Evolutionary conservation across 2,113 vertebrate genomes (phyloP).

Genomic region (Cebus imitator): DNA sequence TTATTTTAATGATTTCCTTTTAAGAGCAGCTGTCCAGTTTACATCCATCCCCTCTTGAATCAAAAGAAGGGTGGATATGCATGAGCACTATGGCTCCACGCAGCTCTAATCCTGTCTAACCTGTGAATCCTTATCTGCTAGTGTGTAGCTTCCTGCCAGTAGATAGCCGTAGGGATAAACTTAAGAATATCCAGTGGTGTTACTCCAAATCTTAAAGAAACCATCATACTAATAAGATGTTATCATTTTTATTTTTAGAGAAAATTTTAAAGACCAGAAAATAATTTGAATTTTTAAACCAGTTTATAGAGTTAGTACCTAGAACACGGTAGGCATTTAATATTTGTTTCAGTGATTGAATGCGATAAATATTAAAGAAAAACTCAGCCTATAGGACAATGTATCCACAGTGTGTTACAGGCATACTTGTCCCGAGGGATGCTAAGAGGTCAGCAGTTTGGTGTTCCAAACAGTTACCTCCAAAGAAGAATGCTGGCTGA

Average conservation of each 20-base stretch:
- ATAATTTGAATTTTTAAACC: neutral
- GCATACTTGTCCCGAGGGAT: neutral
- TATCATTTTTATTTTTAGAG: neutral
- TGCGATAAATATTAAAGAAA: neutral
- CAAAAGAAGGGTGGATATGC: neutral
- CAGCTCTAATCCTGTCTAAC: neutral
- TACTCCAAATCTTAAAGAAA: slow-evolving; percentile 16
- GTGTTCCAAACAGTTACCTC: neutral
- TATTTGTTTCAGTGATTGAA: slow-evolving; percentile 12
- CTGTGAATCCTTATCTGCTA: neutral
- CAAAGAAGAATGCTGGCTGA: neutral
- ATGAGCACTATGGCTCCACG: neutral
- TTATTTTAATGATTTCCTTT: slow-evolving; percentile 15
- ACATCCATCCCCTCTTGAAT: neutral
- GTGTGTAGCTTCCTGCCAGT: neutral
- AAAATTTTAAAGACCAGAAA: neutral
- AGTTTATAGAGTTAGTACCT: neutral
- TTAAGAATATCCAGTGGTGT: neutral
- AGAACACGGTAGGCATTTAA: neutral
- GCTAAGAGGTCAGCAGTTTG: neutral
- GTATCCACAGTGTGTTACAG: neutral
- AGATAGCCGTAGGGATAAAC: neutral
- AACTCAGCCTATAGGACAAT: neutral
- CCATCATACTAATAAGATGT: neutral
- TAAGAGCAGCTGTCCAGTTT: neutral